Evolutionary conservation across 2,888 invertebrate genomes (phyloP).

Genomic region (Orthosia gracilis): DNA sequence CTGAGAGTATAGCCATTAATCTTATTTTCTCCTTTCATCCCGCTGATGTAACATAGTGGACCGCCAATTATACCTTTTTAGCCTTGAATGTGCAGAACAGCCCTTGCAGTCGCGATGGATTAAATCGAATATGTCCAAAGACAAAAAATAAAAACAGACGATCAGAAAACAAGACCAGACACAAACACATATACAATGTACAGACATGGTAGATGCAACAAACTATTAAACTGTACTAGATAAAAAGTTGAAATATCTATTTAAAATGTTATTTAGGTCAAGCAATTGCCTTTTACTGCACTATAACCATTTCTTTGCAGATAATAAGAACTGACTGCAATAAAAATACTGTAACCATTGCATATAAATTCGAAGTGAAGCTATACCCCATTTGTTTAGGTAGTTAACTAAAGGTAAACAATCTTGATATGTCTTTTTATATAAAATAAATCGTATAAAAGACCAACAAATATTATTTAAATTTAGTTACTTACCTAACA

Average conservation of each 20-base stretch:
- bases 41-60: no score
- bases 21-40: not conserved
- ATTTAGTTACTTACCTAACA: no score
- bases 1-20: not conserved
- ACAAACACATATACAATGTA: no score
- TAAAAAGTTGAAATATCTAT: not conserved
- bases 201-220: not conserved
- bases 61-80: not conserved
- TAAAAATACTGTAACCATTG: slow-evolving; percentile 31
- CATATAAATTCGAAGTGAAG: slow-evolving; percentile 18
- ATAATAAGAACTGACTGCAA: slow-evolving; percentile 1
- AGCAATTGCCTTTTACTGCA: not conserved
- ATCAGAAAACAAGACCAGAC: no score
- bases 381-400: no score
- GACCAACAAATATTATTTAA: no score
- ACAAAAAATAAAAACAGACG: not conserved
- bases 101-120: not conserved
- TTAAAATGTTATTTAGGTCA: slow-evolving; percentile 6
- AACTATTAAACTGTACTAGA: not conserved
- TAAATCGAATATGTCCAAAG: not conserved
- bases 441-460: no score
- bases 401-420: no score
- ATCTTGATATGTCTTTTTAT: no score
- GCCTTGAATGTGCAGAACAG: not conserved
- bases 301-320: slow-evolving; percentile 5